phyloP scores from a whole-genome alignment of 2,113 vertebrate genomes.

The Tretioscincus oriximinensis region DNA sequence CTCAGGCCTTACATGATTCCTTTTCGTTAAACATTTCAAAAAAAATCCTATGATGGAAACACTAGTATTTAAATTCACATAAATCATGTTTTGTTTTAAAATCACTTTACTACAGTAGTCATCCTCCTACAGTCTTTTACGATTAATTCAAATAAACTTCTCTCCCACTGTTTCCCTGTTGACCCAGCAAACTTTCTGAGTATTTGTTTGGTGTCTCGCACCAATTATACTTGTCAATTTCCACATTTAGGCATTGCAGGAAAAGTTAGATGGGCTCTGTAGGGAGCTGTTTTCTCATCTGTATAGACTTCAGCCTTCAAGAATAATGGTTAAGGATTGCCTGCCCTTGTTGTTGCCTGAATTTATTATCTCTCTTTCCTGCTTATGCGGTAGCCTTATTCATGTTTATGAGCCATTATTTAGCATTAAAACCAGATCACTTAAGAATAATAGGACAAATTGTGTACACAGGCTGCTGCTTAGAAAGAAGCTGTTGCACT shows the following conservation, averaged over 20 bases:
- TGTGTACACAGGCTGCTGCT: neutral
- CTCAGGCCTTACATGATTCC: too few relatives aligned
- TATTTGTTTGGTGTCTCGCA: neutral
- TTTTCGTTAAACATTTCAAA: too few relatives aligned
- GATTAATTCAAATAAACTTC: slow-evolving; percentile 20
- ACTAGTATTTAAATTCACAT: slow-evolving; percentile 7
- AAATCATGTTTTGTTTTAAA: neutral
- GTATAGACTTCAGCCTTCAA: neutral
- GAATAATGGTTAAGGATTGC: neutral
- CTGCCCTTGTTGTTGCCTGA: neutral
- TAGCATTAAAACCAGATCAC: slow-evolving; percentile 14
- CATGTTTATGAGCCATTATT: slow-evolving; percentile 18
- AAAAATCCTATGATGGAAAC: neutral
- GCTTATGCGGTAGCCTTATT: neutral
- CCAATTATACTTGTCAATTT: neutral
- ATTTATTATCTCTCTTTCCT: neutral
- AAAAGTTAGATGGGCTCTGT: neutral
- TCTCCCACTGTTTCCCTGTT: slow-evolving; percentile 12
- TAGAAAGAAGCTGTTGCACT: neutral
- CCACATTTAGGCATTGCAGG: neutral
- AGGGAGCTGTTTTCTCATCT: neutral
- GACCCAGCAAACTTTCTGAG: slow-evolving; percentile 13
- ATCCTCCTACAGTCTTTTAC: neutral
- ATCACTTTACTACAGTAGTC: neutral
- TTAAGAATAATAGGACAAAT: neutral